Evolutionary conservation across 2,113 vertebrate species (phyloP), one percentile per base, ranked within the genome.

Genomic region (Phylloscopus whistleri): DNA sequence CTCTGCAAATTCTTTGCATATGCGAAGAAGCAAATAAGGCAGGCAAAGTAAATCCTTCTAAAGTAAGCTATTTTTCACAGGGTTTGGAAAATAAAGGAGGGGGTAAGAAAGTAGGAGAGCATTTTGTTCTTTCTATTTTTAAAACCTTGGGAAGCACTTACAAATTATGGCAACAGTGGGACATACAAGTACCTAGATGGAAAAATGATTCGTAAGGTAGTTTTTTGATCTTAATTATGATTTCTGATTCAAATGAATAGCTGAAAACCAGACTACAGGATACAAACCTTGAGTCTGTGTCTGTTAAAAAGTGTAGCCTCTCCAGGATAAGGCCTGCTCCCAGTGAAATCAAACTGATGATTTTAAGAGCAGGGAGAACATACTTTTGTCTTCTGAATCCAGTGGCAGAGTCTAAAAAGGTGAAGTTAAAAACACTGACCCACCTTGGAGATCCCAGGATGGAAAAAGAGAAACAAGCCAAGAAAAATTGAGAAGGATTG

Each of bases 91-190:
- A 94, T 93, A 89, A 83, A 95, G 59, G 43, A 80, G 63, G 26
- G 80, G 15, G 37, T 46, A 91, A 80, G 68, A 91, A 85, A 84
- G 55, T 33, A 43, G 43, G 74, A 91, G 90, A 88, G 63, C 64
- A 88, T 92, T 90, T 94, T 95, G 75, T 96, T 94, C 92, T 63
- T 93, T 96, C 96, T 97, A 88, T 95, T 96, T 96, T 97, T 95
- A 91, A 93, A 94, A 72, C 85, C 88, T 93, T 94, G 94, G 85
- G 92, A 97, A 96, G 46, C 35, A 52, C 43, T 91, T 66, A 56
- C 6, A 94, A 81, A 67, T 77, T 55, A 74, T 37, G 30, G 79
- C 56, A 90, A 75, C 35, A 74, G 75, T 33, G 58, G 55, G 72
- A 62, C 52, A 86, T 3, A 84, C 22, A 90, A 81, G 48, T 84